Base-by-base conservation (phyloP, 2,113 vertebrate species). In the Dolichotis patagonum region DNA sequence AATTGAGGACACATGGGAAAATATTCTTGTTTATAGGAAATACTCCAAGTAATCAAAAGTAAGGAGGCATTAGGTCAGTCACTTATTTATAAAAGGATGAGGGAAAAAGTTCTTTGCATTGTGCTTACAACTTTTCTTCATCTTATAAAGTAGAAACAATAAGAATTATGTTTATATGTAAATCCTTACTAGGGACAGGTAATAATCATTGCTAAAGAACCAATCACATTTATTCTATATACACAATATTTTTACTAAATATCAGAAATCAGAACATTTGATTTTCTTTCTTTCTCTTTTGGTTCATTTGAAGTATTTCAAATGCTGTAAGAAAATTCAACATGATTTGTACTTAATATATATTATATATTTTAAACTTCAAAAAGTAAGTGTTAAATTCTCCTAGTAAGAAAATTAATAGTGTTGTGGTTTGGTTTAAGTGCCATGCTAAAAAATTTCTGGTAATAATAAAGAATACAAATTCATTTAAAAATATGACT, bases 401-500 rank as follows among this genome's bases (percentile, higher is more conserved):
- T 96, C 62, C 60, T 52, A 73, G 8, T 28, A 88, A 92, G 62
- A 75, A 24, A 91, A 93, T 20, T 6, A 92, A 86, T 17, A 62
- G 7, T 46, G 7, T 17, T 91, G 71, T 84, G 1, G 35, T 92
- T 94, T 78, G 49, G 43, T 38, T 98, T 97, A 87, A 90, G 35
- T 5, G 41, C 22, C 88, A 30, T 87, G n/a, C 80, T 78, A 35
- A 92, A n/a, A 62, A 84, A 62, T 5, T 97, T 96, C 88, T 97
- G 38, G 22, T 96, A 81, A 49, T 85, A 60, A 90, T 90, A 95
- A 91, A 98, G 96, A 2, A 2, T 28, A 96, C 91, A 97, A 97
- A 96, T 89, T 88, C 90, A 84, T 96, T 97, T 97, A 96, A 97
- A 97, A 97, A 92, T 91, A 60, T 95, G 90, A n/a, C 85, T 88